Conservation (phyloP, 2,888 invertebrate genomes). For the Thyatira batis region DNA sequence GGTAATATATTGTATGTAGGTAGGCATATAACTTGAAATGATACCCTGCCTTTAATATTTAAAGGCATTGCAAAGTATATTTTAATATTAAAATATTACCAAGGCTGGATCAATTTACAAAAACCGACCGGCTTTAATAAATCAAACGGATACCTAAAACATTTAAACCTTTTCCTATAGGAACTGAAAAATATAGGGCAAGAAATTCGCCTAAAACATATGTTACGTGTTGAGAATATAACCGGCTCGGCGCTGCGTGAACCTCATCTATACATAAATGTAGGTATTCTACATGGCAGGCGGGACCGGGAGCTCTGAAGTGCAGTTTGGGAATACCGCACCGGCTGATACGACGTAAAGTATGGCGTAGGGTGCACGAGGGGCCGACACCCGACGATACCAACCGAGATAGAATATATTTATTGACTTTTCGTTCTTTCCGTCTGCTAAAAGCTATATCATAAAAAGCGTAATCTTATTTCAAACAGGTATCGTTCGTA, state of each 20-base stretch:
- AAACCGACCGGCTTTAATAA: background rate
- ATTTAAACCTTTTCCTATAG: conserved; percentile 16
- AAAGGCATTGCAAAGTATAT: too few relatives aligned
- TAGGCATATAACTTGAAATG: too few relatives aligned
- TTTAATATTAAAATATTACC: too few relatives aligned
- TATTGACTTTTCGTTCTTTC: conserved; percentile 23
- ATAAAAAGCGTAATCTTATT: too few relatives aligned
- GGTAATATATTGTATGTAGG: background rate
- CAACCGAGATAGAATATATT: conserved; percentile 26
- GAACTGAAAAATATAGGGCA: conserved; percentile 36
- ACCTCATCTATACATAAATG: conserved; percentile 23
- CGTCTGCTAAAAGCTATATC: too few relatives aligned
- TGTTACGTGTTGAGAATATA: conserved; percentile 64
- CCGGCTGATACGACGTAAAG: conserved; percentile 79
- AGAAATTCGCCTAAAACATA: conserved; percentile 60
- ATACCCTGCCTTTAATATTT: too few relatives aligned
- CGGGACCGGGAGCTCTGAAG: conserved; percentile 72
- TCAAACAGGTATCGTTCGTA: too few relatives aligned
- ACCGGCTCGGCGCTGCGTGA: conserved; percentile 36
- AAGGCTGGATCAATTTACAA: background rate
- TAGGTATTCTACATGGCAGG: conserved; percentile 51
- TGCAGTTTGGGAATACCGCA: conserved; percentile 82
- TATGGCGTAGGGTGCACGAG: conserved; percentile 45
- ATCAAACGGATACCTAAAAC: background rate
- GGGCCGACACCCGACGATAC: conserved; percentile 26